Evolutionary conservation across 23 tunicate species (phyloP), one percentile per base, ranked within the genome.

Genomic region (Trididemnum clinides): DNA sequence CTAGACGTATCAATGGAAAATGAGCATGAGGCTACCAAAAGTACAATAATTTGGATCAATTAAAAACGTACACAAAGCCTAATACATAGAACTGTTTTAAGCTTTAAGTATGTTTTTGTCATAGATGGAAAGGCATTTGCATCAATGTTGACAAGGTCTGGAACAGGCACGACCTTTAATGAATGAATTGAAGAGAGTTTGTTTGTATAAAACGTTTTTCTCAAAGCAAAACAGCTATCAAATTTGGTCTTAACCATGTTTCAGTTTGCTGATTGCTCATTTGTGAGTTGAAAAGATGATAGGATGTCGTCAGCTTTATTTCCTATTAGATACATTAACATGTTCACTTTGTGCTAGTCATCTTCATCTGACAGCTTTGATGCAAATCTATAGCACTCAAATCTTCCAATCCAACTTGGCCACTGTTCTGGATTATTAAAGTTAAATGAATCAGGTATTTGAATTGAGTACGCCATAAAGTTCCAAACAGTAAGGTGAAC

Each of bases 391-490:
- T 27, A 78, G 27, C 83, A 37, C 50, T 78, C 72, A 31, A 78
- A 78, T 51, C 83, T 26, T 38, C 83, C 38, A 32, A 78, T 29
- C 74, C 84, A 78, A 27, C n/a, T 57, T 18, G 33, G 39, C 84
- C 84, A 78, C 57, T 51, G 57, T 32, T 78, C 84, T 78, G 84
- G 74, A 37, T 28, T 51, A 57, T 57, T 78, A 39, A 78, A 78
- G 72, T 78, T 39, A 30, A 78, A 78, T 34, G 51, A n/a, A 2
- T 57, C 84, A 15, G 84, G 84, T 4, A 29, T 2, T 39, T 39
- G 57, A 38, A 74, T 74, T 5, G 28, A 44, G 25, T 35, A 74
- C 62, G 64, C 36, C 81, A 74, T 74, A 5, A n/a, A n/a, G n/a
- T n/a, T n/a, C n/a, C n/a, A n/a, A n/a, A n/a, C n/a, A n/a, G n/a